Base-by-base conservation (phyloP, 2,888 invertebrate species). In the Diploptera punctata region DNA sequence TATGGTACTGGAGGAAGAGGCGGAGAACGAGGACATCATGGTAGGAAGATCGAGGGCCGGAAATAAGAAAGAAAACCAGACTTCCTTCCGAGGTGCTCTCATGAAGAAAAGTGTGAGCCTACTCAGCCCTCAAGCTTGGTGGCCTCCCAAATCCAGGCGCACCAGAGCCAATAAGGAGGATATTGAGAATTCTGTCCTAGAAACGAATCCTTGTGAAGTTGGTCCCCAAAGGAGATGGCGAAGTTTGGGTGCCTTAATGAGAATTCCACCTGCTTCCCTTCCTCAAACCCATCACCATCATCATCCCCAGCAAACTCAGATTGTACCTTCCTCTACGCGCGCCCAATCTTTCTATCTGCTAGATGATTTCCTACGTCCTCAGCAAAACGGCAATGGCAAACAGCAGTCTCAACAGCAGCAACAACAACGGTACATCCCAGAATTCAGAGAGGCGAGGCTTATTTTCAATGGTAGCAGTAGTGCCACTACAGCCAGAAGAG, bases 261-360 rank as follows among this genome's bases (percentile, higher is more conserved):
- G 83, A 24, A 80, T 82, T 13, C 82, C 82, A 19, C 72, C 76
- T 21, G 33, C 31, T 18, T 33, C 80, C 60, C 67, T 68, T 68
- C 21, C 67, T 65, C 38, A 43, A 31, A 24, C 44, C 26, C 49
- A 44, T 21, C 67, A 29, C 67, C 75, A 29, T n/a, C 72, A 72
- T 26, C 79, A 81, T 16, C 80, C 81, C 65, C 81, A 83, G 1
- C 81, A 79, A 24, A 24, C 26, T 2, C 65, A 65, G 47, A n/a
- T 47, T 13, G 65, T 74, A 84, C 84, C 74, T 84, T 67, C 81
- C 79, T 80, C 18, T 80, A 82, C 69, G 80, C 83, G 3, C 21
- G 83, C 85, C 3, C 84, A 85, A 75, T 84, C 84, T 74, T 85
- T 85, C 75, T 85, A 85, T 78, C 81, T 85, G 13, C 78, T 85